A percentile compares a stretch with the other conserved stretches of the same genome.
These are phyloP conservation scores for Crocidura indochinensis DNA, from an alignment of 2,797 vertebrate genomes.

Conservation along the genomic window DNA sequence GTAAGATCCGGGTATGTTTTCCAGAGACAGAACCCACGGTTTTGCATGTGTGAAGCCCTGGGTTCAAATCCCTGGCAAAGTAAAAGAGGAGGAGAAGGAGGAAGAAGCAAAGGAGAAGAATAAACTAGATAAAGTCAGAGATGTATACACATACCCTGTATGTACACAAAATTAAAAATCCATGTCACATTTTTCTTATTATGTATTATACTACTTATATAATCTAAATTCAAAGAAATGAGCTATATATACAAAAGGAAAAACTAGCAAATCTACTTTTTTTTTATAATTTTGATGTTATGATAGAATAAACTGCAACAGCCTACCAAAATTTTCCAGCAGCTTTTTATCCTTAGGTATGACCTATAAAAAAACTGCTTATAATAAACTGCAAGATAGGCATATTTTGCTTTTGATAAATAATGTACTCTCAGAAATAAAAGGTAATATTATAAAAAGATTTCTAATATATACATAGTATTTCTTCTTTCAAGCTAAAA, in stretches of 20 bases:
- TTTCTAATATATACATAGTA: neutral
- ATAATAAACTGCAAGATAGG: neutral
- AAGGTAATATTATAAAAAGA: constrained; percentile 42
- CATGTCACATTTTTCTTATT: neutral
- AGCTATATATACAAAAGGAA: neutral
- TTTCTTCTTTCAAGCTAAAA: constrained; percentile 44
- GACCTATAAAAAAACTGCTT: neutral
- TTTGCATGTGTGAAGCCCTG: no score
- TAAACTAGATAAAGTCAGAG: neutral
- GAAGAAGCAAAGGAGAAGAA: neutral
- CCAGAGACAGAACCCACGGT: no score
- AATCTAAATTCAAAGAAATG: constrained; percentile 30
- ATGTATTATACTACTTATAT: neutral
- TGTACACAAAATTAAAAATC: neutral
- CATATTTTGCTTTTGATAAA: constrained; percentile 45
- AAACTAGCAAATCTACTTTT: neutral
- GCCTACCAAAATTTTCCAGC: constrained; percentile 21
- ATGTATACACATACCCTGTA: neutral
- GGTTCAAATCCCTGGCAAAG: no score
- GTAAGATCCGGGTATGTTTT: neutral
- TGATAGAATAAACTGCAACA: constrained; percentile 31
- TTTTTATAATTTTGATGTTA: neutral
- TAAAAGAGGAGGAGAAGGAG: no score
- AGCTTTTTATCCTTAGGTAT: constrained; percentile 31
- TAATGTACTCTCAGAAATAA: neutral